A percentile compares a stretch with the other conserved stretches of the same genome.
Conservation (phyloP, 2,888 invertebrate genomes). For the Alviniconcha strummeri region DNA sequence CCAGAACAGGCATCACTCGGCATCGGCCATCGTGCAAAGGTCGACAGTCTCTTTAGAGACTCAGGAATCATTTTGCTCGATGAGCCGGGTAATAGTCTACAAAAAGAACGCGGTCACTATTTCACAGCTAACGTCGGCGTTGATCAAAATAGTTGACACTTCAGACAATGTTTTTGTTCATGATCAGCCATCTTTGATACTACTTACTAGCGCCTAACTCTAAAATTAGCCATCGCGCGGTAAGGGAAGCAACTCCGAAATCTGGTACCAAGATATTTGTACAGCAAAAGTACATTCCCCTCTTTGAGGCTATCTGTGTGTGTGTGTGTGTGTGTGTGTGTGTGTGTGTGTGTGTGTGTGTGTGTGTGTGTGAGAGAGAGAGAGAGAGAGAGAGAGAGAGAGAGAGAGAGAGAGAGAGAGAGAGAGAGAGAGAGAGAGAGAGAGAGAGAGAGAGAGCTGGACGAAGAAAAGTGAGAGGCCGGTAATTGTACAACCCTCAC, state of each 20-base stretch:
- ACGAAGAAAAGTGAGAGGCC: too few species aligned
- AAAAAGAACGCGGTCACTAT: too few species aligned
- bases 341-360: not conserved
- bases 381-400: too few species aligned
- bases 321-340: not conserved
- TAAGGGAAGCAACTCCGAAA: too few species aligned
- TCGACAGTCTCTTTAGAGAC: constrained; percentile 8
- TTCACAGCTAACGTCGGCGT: not conserved
- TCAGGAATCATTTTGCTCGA: not conserved
- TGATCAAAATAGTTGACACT: not conserved
- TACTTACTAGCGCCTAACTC: too few species aligned
- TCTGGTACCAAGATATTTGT: too few species aligned
- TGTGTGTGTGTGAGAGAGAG: not conserved
- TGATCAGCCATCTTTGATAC: constrained; percentile 14
- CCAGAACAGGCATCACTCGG: constrained; percentile 18
- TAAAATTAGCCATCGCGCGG: too few species aligned
- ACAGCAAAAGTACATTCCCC: too few species aligned
- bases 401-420: not conserved
- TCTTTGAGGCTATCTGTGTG: not conserved
- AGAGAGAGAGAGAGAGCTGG: not conserved
- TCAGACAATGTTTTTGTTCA: constrained; percentile 1
- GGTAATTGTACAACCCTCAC: too few species aligned
- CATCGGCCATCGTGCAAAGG: constrained; percentile 17
- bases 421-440: not conserved
- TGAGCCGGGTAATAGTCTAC: not conserved